Percentiles rank a stretch among this genome's conserved stretches.
phyloP scores from a whole-genome alignment of 2,797 vertebrate genomes.

The Silurus lanzhouensis region DNA sequence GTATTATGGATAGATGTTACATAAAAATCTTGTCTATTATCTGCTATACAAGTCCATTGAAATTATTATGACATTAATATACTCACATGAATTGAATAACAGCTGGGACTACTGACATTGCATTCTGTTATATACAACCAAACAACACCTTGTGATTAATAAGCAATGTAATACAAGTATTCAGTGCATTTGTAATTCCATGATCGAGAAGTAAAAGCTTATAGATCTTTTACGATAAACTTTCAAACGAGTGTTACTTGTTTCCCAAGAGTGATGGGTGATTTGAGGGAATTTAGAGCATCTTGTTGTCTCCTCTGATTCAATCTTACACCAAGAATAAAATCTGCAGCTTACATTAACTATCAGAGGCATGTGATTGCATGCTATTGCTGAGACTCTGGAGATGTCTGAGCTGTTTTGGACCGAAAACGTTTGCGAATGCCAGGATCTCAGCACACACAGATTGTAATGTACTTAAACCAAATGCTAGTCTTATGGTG shows the following conservation, averaged over 20 bases:
- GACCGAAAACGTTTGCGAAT: slow-evolving; percentile 14
- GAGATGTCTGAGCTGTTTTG: slow-evolving; percentile 42
- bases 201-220: background rate
- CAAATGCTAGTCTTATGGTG: slow-evolving; percentile 10
- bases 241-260: background rate
- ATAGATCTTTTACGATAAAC: background rate
- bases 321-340: slow-evolving; percentile 29
- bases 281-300: slow-evolving; percentile 23
- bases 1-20: background rate
- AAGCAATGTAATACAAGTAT: background rate
- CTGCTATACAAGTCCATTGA: background rate
- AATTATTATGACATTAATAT: background rate
- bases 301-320: slow-evolving; percentile 25
- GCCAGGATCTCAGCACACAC: slow-evolving; percentile 10
- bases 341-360: slow-evolving; percentile 44
- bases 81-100: background rate
- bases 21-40: background rate
- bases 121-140: background rate
- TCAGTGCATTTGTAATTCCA: background rate
- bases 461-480: slow-evolving; percentile 9
- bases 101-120: background rate
- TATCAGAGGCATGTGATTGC: slow-evolving; percentile 7
- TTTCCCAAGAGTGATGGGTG: background rate
- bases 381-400: slow-evolving; percentile 31
- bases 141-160: background rate